A percentile compares a stretch with the other conserved stretches of the same genome.
These are phyloP conservation scores for Drosophila anceps DNA, from an alignment of 2,888 invertebrate species.

Conservation along the genomic window DNA sequence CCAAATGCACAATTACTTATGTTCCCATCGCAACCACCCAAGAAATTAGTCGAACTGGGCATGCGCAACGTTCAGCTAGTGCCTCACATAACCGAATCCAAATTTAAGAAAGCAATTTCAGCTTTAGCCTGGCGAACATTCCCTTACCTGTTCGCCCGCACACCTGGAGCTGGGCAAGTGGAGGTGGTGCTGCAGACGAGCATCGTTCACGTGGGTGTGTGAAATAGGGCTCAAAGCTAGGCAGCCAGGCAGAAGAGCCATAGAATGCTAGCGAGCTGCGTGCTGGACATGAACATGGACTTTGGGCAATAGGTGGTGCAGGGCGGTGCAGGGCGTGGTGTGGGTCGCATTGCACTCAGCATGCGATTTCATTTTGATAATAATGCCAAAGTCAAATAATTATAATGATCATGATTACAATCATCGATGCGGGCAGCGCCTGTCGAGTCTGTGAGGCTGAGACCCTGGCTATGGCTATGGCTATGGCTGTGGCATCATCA, in stretches of 20 bases:
- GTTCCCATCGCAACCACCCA: conserved; percentile 20
- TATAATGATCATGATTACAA: conserved; percentile 82
- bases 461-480: conserved; percentile 21
- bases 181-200: conserved; percentile 44
- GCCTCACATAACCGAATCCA: conserved; percentile 26
- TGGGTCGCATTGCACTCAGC: conserved; percentile 48
- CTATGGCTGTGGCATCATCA: conserved; percentile 47
- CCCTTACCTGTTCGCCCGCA: not conserved
- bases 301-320: conserved; percentile 14
- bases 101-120: conserved; percentile 63
- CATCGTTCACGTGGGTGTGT: conserved; percentile 65
- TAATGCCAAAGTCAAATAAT: conserved; percentile 80
- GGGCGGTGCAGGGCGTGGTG: conserved; percentile 3
- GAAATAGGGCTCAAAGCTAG: conserved; percentile 67
- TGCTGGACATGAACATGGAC: conserved; percentile 34
- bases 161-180: conserved; percentile 14
- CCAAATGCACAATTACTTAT: conserved; percentile 3
- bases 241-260: not conserved
- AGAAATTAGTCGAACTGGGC: conserved; percentile 20
- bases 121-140: conserved; percentile 7
- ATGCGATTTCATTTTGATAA: conserved; percentile 82
- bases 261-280: conserved; percentile 18
- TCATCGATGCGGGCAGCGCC: conserved; percentile 61
- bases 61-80: not conserved
- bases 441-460: conserved; percentile 6